Percentiles rank a stretch among this genome's conserved stretches.
These are phyloP conservation scores for Aselliscus stoliczkanus DNA, from an alignment of 2,797 vertebrate species.

Conservation along the genomic window DNA sequence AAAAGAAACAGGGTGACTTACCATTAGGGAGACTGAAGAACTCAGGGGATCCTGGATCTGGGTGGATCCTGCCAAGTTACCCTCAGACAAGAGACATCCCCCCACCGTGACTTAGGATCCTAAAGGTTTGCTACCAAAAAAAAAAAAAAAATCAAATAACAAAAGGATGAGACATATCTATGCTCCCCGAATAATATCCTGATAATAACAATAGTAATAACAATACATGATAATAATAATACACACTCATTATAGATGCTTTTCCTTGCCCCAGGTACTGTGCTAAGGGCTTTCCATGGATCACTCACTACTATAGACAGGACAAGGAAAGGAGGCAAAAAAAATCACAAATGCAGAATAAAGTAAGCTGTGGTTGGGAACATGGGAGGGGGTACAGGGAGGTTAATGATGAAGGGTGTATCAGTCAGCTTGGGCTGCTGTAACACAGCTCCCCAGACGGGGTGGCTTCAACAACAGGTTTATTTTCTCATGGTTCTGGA, in stretches of 20 bases:
- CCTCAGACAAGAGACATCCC: not conserved
- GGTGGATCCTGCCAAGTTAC: not conserved
- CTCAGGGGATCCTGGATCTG: not conserved
- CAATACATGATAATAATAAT: too few species aligned
- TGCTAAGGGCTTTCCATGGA: not conserved
- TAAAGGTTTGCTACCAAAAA: not conserved
- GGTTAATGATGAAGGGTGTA: fast-evolving
- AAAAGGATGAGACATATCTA: not conserved
- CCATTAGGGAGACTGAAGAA: not conserved
- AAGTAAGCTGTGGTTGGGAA: not conserved
- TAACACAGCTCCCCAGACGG: not conserved
- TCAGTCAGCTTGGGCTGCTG: fast-evolving
- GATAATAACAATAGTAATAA: not conserved
- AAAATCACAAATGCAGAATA: not conserved
- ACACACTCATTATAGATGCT: not conserved
- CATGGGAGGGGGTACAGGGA: not conserved
- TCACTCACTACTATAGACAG: not conserved
- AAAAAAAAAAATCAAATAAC: not conserved
- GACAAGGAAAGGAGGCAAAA: not conserved
- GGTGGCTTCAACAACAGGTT: not conserved
- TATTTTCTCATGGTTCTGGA: not conserved
- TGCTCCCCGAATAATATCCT: not conserved
- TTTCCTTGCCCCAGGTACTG: too few species aligned
- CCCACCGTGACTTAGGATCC: not conserved
- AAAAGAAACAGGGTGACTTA: not conserved